Evolutionary conservation across 2,113 vertebrate genomes (phyloP), one percentile per base, ranked within the genome.

Genomic region (Bostrychus sinensis): DNA sequence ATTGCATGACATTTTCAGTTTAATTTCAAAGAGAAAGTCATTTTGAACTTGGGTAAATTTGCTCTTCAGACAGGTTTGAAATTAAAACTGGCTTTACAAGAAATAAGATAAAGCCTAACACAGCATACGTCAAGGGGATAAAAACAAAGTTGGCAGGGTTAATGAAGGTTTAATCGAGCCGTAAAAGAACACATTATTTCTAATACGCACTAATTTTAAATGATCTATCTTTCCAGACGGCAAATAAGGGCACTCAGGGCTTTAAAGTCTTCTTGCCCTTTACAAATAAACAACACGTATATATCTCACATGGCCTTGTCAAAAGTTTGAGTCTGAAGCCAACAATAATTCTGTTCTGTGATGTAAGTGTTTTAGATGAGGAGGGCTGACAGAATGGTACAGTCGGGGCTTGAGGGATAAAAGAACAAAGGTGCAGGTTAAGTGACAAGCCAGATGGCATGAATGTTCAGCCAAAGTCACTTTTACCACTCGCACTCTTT

Each of bases 391-490:
- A 55, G 61, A 16, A 58, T 14, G 61, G 3, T 63, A 78, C 58
- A 7, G 60, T 69, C 65, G 62, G 54, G 53, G 23, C 68, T 46
- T 8, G 36, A 16, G 76, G 67, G 82, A 80, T 69, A 66, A 39
- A 66, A 80, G 82, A 76, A 43, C 61, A 65, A 63, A 82, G 86
- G 85, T 86, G 78, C 81, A 80, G 83, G 85, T 88, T 79, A 77
- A 70, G 56, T 78, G 86, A 83, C 86, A 68, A 42, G 85, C 78
- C 85, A 88, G 86, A 84, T 88, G 88, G 88, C 66, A 57, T 46
- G 70, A 85, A 63, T 34, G 66, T 67, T 0, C 0, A 37, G 62
- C 66, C 80, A 88, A 90, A 88, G 86, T 88, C 81, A 86, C 86
- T 90, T 87, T 75, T 45, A 41, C 48, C 13, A 28, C 48, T 66